Percentiles rank a stretch among this genome's conserved stretches.
phyloP scores from a whole-genome alignment of 2,113 vertebrate genomes.

The Centropristis striata region DNA sequence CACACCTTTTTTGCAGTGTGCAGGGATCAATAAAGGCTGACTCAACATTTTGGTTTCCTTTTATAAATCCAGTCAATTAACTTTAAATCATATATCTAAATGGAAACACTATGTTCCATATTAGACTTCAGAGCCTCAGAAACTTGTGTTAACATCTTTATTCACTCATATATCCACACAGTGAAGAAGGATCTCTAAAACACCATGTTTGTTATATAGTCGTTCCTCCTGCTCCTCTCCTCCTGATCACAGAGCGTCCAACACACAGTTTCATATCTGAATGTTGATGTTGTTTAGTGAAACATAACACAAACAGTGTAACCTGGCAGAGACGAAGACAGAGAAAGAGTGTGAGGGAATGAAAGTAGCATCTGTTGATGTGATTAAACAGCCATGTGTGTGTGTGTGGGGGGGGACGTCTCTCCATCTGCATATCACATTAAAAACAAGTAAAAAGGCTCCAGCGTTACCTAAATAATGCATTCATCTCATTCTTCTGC shows the following conservation, averaged over 20 bases:
- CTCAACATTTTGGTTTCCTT: too few species aligned
- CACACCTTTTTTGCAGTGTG: too few species aligned
- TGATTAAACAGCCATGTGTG: conserved; percentile 58
- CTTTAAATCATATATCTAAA: too few species aligned
- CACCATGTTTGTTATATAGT: background rate
- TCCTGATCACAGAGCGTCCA: background rate
- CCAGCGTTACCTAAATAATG: conserved; percentile 13
- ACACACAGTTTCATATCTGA: conserved; percentile 13
- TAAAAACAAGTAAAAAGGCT: conserved; percentile 32
- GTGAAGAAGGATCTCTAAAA: background rate
- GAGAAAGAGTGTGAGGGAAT: conserved; percentile 2
- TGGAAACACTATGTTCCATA: too few species aligned
- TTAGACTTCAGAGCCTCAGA: too few species aligned
- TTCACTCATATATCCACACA: background rate
- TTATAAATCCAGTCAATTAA: too few species aligned
- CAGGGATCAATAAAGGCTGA: too few species aligned
- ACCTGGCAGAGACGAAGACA: conserved; percentile 1
- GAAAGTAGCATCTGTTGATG: conserved; percentile 58
- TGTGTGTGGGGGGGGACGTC: conserved; percentile 17
- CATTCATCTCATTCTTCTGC: conserved; percentile 7
- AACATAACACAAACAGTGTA: conserved; percentile 4
- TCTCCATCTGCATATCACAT: conserved; percentile 51
- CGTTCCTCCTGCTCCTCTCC: background rate
- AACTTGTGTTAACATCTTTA: too few species aligned
- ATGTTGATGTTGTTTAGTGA: conserved; percentile 10